Conservation (phyloP, 1,140 invertebrate species). For the Dendroctonus ponderosae region DNA sequence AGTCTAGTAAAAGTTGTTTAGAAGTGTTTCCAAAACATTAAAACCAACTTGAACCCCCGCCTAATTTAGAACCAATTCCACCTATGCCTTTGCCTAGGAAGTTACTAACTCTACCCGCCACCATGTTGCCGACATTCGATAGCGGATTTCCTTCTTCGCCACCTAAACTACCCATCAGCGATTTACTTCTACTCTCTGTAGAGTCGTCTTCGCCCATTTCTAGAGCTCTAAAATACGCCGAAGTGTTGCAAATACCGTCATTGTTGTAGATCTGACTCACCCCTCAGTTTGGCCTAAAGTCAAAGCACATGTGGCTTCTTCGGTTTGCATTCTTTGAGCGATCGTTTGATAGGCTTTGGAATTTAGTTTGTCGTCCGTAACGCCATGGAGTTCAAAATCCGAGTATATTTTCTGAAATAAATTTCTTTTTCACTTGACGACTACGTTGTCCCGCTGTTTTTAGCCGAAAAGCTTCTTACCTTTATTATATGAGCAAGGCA, state of each 20-base stretch:
- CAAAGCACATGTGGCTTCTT: constrained; percentile 91
- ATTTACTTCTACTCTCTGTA: constrained; percentile 61
- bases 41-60: constrained; percentile 52
- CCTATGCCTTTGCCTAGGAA: constrained; percentile 82
- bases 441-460: not conserved
- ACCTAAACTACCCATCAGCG: constrained; percentile 60
- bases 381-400: constrained; percentile 98
- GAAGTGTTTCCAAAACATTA: constrained; percentile 14
- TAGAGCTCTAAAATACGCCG: constrained; percentile 47
- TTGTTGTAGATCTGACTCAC: constrained; percentile 27
- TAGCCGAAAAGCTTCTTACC: constrained; percentile 57
- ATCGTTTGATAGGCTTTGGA: constrained; percentile 95
- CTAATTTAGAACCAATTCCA: constrained; percentile 76
- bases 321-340: constrained; percentile 90
- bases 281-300: constrained; percentile 74
- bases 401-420: constrained; percentile 92
- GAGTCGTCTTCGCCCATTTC: constrained; percentile 65
- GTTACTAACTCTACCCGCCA: constrained; percentile 75
- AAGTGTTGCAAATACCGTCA: not conserved
- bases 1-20: not conserved
- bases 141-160: constrained; percentile 66
- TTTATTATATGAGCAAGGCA: constrained; percentile 95
- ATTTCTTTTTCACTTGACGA: not conserved
- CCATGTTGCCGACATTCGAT: constrained; percentile 67
- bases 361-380: constrained; percentile 97